phyloP scores from a whole-genome alignment of 2,888 invertebrate species.

The Andrena trimmerana region DNA sequence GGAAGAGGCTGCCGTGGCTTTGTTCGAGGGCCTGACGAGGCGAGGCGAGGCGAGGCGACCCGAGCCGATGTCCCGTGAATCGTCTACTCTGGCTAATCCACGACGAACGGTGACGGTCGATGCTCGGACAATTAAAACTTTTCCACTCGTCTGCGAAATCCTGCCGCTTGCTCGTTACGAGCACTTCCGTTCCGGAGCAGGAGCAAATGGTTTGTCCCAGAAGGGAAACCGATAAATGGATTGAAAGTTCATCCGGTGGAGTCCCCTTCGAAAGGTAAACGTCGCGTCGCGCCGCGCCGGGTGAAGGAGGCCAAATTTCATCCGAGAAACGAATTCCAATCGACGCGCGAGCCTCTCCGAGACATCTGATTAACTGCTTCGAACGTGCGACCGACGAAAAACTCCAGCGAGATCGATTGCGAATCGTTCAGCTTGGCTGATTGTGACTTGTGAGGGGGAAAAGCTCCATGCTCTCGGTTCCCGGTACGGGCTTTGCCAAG shows the following conservation, averaged over 20 bases:
- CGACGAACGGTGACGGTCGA: neutral
- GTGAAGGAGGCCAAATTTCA: neutral
- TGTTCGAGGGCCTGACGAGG: too few relatives aligned
- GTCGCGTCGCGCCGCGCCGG: neutral
- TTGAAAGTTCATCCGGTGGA: constrained; percentile 29
- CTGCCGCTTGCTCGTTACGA: neutral
- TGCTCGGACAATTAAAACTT: constrained; percentile 40
- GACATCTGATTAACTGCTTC: neutral
- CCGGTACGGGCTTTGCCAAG: too few relatives aligned
- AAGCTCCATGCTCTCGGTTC: too few relatives aligned
- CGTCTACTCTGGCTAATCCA: neutral
- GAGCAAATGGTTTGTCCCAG: constrained; percentile 7
- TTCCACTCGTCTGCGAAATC: constrained; percentile 1
- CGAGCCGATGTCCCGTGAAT: neutral
- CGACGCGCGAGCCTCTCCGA: neutral
- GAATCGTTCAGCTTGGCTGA: too few relatives aligned
- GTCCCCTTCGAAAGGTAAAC: constrained; percentile 16
- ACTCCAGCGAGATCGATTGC: neutral
- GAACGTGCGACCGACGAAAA: constrained; percentile 9
- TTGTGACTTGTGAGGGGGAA: too few relatives aligned
- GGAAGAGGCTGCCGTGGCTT: neutral
- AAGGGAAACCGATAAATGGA: constrained; percentile 38
- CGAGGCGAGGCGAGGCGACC: too few relatives aligned
- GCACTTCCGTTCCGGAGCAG: neutral
- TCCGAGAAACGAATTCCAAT: neutral